phyloP scores from a whole-genome alignment of 2,888 invertebrate species.

The Agriotes lineatus region DNA sequence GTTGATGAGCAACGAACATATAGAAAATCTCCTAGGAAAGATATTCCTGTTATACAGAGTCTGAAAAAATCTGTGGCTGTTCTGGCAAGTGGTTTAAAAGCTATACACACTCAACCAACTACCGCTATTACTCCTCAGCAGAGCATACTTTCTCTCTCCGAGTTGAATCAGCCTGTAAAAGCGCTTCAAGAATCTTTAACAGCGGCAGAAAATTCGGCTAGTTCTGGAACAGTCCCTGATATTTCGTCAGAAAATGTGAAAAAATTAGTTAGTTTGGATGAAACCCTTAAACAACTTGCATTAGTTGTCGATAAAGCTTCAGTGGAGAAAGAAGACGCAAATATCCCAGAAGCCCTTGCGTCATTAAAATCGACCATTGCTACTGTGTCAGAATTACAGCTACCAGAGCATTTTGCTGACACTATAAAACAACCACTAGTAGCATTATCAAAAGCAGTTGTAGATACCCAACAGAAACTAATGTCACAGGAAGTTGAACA shows the following conservation, averaged over 20 bases:
- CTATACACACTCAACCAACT: too few species aligned
- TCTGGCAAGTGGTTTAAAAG: too few species aligned
- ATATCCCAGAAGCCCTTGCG: background rate
- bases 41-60: background rate
- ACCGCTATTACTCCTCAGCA: conserved; percentile 40
- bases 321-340: background rate
- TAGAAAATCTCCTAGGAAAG: background rate
- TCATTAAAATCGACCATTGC: background rate
- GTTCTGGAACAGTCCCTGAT: background rate
- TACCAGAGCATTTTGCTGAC: background rate
- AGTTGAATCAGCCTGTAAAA: background rate
- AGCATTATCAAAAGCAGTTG: conserved; percentile 1
- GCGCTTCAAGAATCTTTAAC: background rate
- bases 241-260: background rate
- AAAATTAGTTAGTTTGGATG: background rate
- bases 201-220: background rate
- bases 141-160: conserved; percentile 40
- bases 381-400: background rate
- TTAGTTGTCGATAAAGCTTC: background rate
- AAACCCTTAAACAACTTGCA: conserved; percentile 1
- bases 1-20: background rate
- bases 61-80: conserved; percentile 14
- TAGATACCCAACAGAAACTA: background rate
- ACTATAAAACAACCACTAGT: conserved; percentile 9
- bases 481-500: background rate